Percentiles rank a stretch among this genome's conserved stretches.
Conservation (phyloP, 2,888 invertebrate species). For the Drosophila cognata region DNA sequence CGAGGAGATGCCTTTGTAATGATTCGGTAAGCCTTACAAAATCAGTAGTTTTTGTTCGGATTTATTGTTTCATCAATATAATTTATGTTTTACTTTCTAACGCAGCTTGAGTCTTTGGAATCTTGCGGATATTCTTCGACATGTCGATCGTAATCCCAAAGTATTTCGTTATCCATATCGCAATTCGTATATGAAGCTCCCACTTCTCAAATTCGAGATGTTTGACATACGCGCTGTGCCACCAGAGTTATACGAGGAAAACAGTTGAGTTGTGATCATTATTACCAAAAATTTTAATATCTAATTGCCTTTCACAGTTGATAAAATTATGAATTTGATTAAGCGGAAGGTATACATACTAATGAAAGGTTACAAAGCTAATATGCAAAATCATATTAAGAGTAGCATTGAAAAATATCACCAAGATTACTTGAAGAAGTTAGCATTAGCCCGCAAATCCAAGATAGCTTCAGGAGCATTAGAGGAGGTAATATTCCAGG, state of each 20-base stretch:
- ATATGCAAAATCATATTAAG: slow-evolving; percentile 24
- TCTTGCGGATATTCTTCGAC: slow-evolving; percentile 76
- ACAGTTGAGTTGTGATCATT: slow-evolving; percentile 62
- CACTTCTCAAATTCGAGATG: slow-evolving; percentile 82
- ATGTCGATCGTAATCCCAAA: slow-evolving; percentile 70
- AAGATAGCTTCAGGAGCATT: neutral
- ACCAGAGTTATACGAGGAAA: slow-evolving; percentile 78
- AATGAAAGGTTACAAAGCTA: slow-evolving; percentile 59
- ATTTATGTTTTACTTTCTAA: neutral
- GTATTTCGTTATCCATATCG: slow-evolving; percentile 66
- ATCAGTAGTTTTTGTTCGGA: neutral
- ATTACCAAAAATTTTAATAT: neutral
- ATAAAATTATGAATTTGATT: slow-evolving; percentile 66
- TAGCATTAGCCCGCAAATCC: neutral
- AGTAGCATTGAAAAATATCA: slow-evolving; percentile 64
- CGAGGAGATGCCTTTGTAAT: slow-evolving; percentile 73
- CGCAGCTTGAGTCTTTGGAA: slow-evolving; percentile 78
- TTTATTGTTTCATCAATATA: too few relatives aligned
- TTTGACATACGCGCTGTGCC: slow-evolving; percentile 64
- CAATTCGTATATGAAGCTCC: slow-evolving; percentile 77
- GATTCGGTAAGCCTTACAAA: slow-evolving; percentile 66
- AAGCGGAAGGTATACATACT: slow-evolving; percentile 72
- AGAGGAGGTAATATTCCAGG: slow-evolving; percentile 61
- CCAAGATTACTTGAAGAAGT: slow-evolving; percentile 47
- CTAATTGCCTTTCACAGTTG: slow-evolving; percentile 53